These are phyloP conservation scores for Enteromius thamalakanensis DNA, from an alignment of 2,797 vertebrate species.

Conservation along the genomic window DNA sequence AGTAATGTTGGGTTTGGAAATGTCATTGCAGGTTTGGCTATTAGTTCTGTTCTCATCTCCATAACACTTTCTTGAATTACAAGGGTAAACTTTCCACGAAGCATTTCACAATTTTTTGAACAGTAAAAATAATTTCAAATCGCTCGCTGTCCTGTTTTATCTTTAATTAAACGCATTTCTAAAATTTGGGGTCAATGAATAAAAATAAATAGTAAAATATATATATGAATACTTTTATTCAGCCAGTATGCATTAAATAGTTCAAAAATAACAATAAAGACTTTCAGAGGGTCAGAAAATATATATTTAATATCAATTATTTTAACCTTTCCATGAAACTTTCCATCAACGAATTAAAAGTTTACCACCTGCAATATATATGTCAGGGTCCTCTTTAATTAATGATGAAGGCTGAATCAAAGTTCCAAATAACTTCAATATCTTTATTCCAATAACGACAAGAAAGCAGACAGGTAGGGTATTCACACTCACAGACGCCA, in stretches of 20 bases:
- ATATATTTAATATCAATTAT: neutral
- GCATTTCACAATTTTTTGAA: neutral
- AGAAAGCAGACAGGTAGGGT: no score
- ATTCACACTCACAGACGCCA: no score
- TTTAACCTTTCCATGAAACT: neutral
- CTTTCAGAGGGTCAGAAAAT: neutral
- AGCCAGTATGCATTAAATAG: neutral
- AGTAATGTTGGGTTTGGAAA: conserved; percentile 34
- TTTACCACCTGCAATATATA: no score
- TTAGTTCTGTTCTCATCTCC: conserved; percentile 8
- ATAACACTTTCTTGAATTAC: conserved; percentile 20
- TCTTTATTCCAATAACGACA: no score
- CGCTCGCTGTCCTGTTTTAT: neutral
- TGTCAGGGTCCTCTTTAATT: no score
- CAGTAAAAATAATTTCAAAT: neutral
- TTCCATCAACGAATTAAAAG: neutral
- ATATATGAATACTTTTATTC: neutral
- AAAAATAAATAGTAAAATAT: no score
- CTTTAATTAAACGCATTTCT: neutral
- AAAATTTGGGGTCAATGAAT: neutral
- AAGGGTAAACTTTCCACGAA: conserved; percentile 7
- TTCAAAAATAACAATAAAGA: neutral
- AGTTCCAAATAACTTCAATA: no score
- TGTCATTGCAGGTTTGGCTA: conserved; percentile 24
- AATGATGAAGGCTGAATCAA: no score